These are phyloP conservation scores for Accipiter virgatus DNA, from an alignment of 2,113 vertebrate genomes.

Conservation along the genomic window DNA sequence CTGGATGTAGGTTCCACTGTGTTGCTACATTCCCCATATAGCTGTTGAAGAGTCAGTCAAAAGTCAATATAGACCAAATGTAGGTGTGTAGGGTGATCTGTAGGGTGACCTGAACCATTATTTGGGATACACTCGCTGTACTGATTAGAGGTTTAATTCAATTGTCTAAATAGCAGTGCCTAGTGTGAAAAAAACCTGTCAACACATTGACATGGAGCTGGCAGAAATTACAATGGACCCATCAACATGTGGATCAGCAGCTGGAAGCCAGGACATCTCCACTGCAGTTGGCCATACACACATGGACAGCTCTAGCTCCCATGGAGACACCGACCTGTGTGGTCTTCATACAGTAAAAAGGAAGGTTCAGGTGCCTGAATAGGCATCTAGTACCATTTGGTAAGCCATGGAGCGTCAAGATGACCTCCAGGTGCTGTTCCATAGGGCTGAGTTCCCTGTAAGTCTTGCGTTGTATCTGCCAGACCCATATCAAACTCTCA, in stretches of 20 bases:
- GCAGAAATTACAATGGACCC: not conserved
- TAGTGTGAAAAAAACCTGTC: not conserved
- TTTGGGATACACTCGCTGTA: not conserved
- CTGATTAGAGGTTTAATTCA: not conserved
- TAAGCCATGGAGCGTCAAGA: not conserved
- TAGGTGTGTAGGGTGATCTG: no score
- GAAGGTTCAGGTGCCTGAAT: not conserved
- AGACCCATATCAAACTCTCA: not conserved
- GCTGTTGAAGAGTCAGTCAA: not conserved
- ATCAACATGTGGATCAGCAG: not conserved
- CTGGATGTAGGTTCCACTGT: not conserved
- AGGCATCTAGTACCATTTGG: not conserved
- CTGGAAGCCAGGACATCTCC: not conserved
- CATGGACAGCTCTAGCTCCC: not conserved
- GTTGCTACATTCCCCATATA: not conserved
- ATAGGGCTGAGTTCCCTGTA: fast-evolving
- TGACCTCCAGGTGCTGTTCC: not conserved
- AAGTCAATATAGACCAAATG: not conserved
- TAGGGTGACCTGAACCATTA: not conserved
- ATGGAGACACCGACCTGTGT: fast-evolving
- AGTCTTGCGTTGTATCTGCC: not conserved
- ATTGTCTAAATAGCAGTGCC: not conserved
- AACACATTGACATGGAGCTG: not conserved
- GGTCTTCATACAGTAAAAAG: not conserved
- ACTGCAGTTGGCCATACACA: not conserved